A percentile compares a stretch with the other conserved stretches of the same genome.
Evolutionary conservation across 2,888 invertebrate genomes (phyloP).

Genomic region (Hoplodrina ambigua): DNA sequence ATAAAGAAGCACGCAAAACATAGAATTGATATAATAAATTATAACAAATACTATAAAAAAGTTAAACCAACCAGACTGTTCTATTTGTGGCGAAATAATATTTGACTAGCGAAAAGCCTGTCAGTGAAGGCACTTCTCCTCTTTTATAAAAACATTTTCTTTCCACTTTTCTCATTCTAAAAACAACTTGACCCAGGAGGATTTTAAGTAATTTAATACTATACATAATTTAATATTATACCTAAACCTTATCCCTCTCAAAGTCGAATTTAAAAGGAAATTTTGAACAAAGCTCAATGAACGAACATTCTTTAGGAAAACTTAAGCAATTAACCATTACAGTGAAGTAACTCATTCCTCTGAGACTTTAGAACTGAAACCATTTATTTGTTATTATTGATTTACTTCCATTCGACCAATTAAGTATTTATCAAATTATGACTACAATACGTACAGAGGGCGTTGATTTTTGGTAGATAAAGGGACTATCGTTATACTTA

Average conservation of each 20-base stretch:
- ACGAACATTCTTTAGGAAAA: conserved; percentile 32
- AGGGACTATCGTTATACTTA: not conserved
- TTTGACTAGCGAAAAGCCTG: conserved; percentile 31
- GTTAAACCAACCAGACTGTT: not conserved
- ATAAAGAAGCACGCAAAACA: not conserved
- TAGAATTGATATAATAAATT: not conserved
- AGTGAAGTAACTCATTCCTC: conserved; percentile 39
- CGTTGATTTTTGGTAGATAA: not conserved
- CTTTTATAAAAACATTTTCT: conserved; percentile 12
- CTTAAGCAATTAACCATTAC: conserved; percentile 51
- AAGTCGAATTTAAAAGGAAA: conserved; percentile 32
- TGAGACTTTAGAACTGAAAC: conserved; percentile 33
- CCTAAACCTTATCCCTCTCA: conserved; percentile 5
- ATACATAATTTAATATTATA: conserved; percentile 24
- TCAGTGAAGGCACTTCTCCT: not conserved
- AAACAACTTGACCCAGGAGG: conserved; percentile 31
- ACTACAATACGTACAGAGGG: not conserved
- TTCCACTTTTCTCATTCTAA: conserved; percentile 19
- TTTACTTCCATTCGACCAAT: conserved; percentile 21
- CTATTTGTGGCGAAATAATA: conserved; percentile 15
- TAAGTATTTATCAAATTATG: conserved; percentile 1
- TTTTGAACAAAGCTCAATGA: conserved; percentile 33
- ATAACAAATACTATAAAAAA: not conserved
- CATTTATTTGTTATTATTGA: conserved; percentile 30
- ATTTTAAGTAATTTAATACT: conserved; percentile 32